Evolutionary conservation across 2,888 invertebrate genomes (phyloP), one percentile per base, ranked within the genome.

Genomic region (Onthophagus sagittarius): DNA sequence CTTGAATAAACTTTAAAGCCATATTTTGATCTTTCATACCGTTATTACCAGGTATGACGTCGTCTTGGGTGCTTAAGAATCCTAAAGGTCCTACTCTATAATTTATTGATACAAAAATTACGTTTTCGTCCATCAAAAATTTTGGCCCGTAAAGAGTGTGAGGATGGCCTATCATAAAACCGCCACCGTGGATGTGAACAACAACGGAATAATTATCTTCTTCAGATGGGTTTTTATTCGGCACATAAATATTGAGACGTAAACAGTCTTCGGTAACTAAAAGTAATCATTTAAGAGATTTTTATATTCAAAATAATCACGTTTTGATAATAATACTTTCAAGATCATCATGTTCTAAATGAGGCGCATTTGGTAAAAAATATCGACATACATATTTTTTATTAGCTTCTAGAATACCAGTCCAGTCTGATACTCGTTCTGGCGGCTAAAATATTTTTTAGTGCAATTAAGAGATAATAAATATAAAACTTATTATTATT

Each of bases 21-120:
- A 90, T 86, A 39, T 86, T 86, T 83, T 93, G 92, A 86, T 93
- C 93, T 80, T 92, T 93, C 63, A 93, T 81, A 0, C 92, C 93
- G 78, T 88, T 89, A 81, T 93, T 93, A 2, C 91, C 91, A 0
- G 93, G 89, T 0, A 91, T 86, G 0, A 87, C 80, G 0, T 88
- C 87, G 77, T 93, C 92, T 7, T 89, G 91, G 0, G 92, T 92
- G 80, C 91, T 92, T 0, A 93, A 84, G 81, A 93, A 93, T 71
- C 93, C 92, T 0, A 72, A 65, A 4, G 74, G 71, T 11, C 73
- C 75, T 31, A 84, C 72, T 23, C 84, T 77, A 69, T 84, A 85
- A 76, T 83, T 85, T 14, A 84, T 77, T 7, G 77, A 80, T 15
- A 84, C 83, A 23, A 79, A 81, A 9, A 84, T 73, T 6, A 84